Conservation (phyloP, 2,113 vertebrate species). For the Seriola dumerili region DNA sequence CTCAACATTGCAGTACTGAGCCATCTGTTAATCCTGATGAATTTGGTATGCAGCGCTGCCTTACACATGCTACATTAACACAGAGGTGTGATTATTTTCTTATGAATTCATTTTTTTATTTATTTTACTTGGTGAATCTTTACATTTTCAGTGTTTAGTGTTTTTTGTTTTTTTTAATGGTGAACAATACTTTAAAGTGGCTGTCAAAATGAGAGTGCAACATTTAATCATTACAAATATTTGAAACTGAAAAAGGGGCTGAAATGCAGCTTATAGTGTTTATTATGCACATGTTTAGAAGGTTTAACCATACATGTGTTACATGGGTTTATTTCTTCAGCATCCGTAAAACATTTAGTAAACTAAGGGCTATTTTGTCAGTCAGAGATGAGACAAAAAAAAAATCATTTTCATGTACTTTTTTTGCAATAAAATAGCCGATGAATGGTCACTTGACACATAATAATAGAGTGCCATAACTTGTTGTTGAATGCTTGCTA, state of each 20-base stretch:
- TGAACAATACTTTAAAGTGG: background rate
- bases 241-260: background rate
- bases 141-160: background rate
- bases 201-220: background rate
- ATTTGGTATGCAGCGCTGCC: conserved; percentile 48
- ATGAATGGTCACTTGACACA: background rate
- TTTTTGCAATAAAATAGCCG: background rate
- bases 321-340: background rate
- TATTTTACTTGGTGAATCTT: background rate
- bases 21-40: conserved; percentile 64
- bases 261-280: background rate
- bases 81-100: conserved; percentile 34
- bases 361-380: background rate
- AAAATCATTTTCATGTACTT: background rate
- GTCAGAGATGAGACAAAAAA: background rate
- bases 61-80: conserved; percentile 36
- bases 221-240: background rate
- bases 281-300: background rate
- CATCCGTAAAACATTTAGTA: background rate
- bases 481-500: background rate
- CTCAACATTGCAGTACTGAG: conserved; percentile 53
- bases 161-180: too few relatives aligned
- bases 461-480: background rate
- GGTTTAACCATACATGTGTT: background rate
- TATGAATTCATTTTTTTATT: background rate